phyloP scores from a whole-genome alignment of 2,113 vertebrate genomes.

The Otus sunia region DNA sequence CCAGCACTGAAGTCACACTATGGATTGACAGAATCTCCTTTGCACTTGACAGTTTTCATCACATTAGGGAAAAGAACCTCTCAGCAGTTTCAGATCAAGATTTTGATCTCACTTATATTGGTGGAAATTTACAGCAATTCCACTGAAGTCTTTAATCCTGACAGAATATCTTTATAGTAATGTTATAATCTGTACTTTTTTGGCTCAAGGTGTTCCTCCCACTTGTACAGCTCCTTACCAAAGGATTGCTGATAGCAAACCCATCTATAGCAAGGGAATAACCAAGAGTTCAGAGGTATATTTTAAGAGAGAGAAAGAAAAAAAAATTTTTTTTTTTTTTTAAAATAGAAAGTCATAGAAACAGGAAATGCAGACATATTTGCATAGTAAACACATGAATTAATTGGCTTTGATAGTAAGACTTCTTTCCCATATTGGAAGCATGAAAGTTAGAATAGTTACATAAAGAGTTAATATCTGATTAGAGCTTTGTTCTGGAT shows the following conservation, averaged over 20 bases:
- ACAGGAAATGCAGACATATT: neutral
- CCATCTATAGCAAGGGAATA: neutral
- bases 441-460: neutral
- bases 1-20: neutral
- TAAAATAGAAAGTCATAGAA: neutral
- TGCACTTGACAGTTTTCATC: constrained; percentile 33
- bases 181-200: neutral
- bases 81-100: neutral
- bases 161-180: neutral
- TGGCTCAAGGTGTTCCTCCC: neutral
- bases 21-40: constrained; percentile 16
- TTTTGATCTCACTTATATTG: neutral
- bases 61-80: constrained; percentile 5
- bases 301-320: neutral
- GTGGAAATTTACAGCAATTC: neutral
- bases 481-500: neutral
- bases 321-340: neutral
- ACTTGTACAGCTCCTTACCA: neutral
- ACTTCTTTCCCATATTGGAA: neutral
- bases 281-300: neutral
- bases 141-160: neutral
- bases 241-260: neutral
- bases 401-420: neutral
- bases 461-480: neutral
- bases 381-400: neutral